Evolutionary conservation across 2,888 invertebrate species (phyloP).

Genomic region (Mesorhabditis spiculigera): DNA sequence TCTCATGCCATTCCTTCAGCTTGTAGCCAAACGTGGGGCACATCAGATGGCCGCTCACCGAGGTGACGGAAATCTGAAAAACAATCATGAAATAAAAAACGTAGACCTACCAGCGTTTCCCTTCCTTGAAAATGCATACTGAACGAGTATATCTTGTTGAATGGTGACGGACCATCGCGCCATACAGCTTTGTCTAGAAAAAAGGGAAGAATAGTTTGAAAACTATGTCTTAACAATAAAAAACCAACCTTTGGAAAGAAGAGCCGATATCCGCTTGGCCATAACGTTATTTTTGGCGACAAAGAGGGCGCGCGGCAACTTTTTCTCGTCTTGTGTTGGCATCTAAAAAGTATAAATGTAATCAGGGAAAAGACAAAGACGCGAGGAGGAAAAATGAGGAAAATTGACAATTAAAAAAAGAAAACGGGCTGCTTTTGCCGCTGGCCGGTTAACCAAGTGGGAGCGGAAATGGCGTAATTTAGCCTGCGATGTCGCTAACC

Average conservation of each 20-base stretch:
- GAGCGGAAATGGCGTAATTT: too few relatives aligned
- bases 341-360: too few relatives aligned
- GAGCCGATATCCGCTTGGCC: constrained; percentile 86
- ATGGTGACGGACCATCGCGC: constrained; percentile 83
- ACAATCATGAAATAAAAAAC: too few relatives aligned
- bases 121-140: constrained; percentile 64
- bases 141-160: constrained; percentile 94
- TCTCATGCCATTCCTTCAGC: constrained; percentile 43
- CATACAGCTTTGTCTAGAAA: constrained; percentile 64
- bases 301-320: constrained; percentile 68
- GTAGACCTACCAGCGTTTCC: constrained; percentile 8
- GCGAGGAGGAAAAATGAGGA: too few relatives aligned
- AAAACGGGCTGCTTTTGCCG: too few relatives aligned
- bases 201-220: too few relatives aligned
- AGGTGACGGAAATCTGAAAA: constrained; percentile 79
- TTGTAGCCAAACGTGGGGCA: constrained; percentile 71
- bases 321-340: too few relatives aligned
- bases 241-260: constrained; percentile 68
- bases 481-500: too few relatives aligned
- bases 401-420: too few relatives aligned
- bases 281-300: constrained; percentile 99
- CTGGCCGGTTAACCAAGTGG: too few relatives aligned
- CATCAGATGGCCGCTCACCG: constrained; percentile 88
- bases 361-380: too few relatives aligned
- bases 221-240: too few relatives aligned